Evolutionary conservation across 2,888 invertebrate species (phyloP), one percentile per base, ranked within the genome.

Genomic region (Polydrusus tereticollis): DNA sequence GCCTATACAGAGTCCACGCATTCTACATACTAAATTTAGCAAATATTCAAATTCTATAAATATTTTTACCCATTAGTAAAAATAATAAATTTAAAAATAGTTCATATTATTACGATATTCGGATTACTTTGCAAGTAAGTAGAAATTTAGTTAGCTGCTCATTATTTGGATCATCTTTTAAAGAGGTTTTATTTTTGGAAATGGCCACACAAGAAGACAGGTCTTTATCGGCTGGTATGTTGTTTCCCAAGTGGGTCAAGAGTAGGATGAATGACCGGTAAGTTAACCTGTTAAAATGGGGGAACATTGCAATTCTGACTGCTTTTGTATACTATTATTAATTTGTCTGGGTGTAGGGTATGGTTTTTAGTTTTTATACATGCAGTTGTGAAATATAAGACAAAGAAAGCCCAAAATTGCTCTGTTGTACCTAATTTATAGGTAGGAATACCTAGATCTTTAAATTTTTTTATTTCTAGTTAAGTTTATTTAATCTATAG

Each of bases 181-280:
- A 2, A 38, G 2, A n/a, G 47, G 18, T 52, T 52, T 63, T 10
- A 16, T 70, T 29, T 18, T 41, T 45, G 7, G 23, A 14, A 52
- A 81, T 81, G 80, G 82, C 84, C 50, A 82, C 88, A 75, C 87
- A 87, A 72, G 84, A 81, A 80, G 89, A 89, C 80, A 88, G 90
- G 59, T 88, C 89, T 82, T 82, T 90, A 76, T 88, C 88, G 76
- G 88, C 90, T 80, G 79, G 91, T 90, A 88, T 92, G 76, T 88
- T 90, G 57, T 84, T 92, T 74, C 92, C 93, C 1, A 89, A 90
- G 80, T 93, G 93, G 93, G 92, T 93, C 91, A 92, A 91, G 84
- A 88, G 87, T 64, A 91, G 88, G 85, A 89, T 90, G 77, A 86
- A 89, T 76, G 84, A 83, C 74, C 87, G 87, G 89, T 89, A 80